A percentile compares a stretch with the other conserved stretches of the same genome.
Evolutionary conservation across 2,797 vertebrate species (phyloP).

Genomic region (Sebastes vulpes): DNA sequence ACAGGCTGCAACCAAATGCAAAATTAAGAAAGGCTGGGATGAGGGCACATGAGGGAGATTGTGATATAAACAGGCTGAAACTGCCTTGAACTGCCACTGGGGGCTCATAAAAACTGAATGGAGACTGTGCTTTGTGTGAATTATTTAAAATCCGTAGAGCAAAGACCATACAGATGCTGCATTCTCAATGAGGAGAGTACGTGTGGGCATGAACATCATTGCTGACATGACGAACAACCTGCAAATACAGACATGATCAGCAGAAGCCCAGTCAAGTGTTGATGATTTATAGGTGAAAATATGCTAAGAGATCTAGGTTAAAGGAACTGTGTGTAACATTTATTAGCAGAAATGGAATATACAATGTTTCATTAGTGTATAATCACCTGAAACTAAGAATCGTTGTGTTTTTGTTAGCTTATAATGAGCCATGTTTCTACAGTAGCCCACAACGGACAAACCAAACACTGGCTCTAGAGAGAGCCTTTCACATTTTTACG

Average conservation of each 20-base stretch:
- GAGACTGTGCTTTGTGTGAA: constrained; percentile 79
- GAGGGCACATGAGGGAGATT: constrained; percentile 51
- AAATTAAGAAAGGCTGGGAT: constrained; percentile 63
- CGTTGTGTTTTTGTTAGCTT: no score
- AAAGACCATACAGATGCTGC: constrained; percentile 63
- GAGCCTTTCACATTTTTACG: no score
- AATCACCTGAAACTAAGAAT: no score
- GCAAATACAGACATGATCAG: background rate
- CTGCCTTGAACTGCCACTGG: constrained; percentile 74
- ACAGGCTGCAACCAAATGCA: constrained; percentile 59
- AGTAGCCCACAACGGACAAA: no score
- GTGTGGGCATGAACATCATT: constrained; percentile 6
- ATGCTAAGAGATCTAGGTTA: background rate
- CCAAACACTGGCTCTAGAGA: no score
- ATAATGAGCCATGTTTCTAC: no score
- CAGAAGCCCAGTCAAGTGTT: background rate
- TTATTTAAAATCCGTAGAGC: constrained; percentile 79
- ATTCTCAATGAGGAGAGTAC: constrained; percentile 51
- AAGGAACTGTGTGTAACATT: background rate
- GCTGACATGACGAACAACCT: constrained; percentile 22
- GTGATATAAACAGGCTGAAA: constrained; percentile 72
- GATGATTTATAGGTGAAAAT: background rate
- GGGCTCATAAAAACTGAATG: constrained; percentile 84
- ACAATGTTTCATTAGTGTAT: no score
- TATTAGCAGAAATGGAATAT: background rate